phyloP scores from a whole-genome alignment of 2,888 invertebrate species.

The Morpho helenor region DNA sequence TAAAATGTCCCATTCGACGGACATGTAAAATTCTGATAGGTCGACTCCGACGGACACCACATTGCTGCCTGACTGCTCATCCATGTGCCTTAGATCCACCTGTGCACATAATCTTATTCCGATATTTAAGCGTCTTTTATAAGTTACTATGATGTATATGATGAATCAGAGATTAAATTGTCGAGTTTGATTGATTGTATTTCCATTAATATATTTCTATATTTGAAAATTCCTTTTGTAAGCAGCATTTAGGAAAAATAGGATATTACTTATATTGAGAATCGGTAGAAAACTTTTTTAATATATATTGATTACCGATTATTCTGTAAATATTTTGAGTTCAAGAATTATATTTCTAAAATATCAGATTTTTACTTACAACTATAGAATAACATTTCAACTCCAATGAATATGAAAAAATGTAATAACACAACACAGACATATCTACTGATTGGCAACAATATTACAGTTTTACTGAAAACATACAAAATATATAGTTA shows the following conservation, averaged over 20 bases:
- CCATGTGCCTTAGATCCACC: slow-evolving; percentile 96
- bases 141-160: background rate
- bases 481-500: slow-evolving; percentile 22
- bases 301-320: too few relatives aligned
- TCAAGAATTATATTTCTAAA: background rate
- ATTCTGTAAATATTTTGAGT: background rate
- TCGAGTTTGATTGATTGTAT: too few relatives aligned
- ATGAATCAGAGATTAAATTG: too few relatives aligned
- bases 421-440: slow-evolving; percentile 20
- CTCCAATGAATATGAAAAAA: slow-evolving; percentile 10
- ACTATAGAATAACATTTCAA: background rate
- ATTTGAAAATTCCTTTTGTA: too few relatives aligned
- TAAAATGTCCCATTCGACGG: slow-evolving; percentile 99
- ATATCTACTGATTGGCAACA: slow-evolving; percentile 9
- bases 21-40: slow-evolving; percentile 98
- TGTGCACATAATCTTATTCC: slow-evolving; percentile 58
- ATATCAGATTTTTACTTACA: too few relatives aligned
- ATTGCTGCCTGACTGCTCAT: slow-evolving; percentile 93
- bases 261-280: too few relatives aligned
- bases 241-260: too few relatives aligned
- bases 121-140: slow-evolving; percentile 26
- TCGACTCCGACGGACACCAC: slow-evolving; percentile 96
- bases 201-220: too few relatives aligned
- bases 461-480: slow-evolving; percentile 8
- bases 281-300: too few relatives aligned